Conservation (phyloP, 2,888 invertebrate genomes). For the Pilophorus perplexus region DNA sequence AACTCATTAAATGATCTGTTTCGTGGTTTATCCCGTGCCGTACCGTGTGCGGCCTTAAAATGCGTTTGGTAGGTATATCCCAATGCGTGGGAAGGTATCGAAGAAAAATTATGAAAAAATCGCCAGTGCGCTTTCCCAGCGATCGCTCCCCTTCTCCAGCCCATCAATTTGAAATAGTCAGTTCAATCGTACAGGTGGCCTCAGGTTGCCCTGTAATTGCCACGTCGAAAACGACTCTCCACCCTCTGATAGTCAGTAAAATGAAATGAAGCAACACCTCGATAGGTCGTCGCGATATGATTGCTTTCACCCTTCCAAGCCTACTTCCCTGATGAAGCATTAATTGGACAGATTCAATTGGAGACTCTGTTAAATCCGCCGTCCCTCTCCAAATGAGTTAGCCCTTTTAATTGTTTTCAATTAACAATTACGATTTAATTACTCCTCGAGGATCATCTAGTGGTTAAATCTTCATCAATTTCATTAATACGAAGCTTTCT, state of each 20-base stretch:
- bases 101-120: too few species aligned
- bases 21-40: neutral
- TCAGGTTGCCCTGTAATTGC: too few species aligned
- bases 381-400: slow-evolving; percentile 24
- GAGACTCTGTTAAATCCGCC: slow-evolving; percentile 24
- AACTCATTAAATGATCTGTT: slow-evolving; percentile 7
- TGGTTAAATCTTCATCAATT: slow-evolving; percentile 35
- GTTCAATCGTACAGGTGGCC: too few species aligned
- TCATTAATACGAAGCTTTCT: slow-evolving; percentile 23
- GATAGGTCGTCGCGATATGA: neutral
- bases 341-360: slow-evolving; percentile 40
- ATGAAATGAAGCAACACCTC: slow-evolving; percentile 10
- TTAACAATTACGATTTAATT: slow-evolving; percentile 39
- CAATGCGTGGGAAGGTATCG: too few species aligned
- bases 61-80: too few species aligned
- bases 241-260: neutral
- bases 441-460: slow-evolving; percentile 23
- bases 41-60: too few species aligned
- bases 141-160: too few species aligned
- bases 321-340: slow-evolving; percentile 31
- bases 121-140: too few species aligned
- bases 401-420: slow-evolving; percentile 40
- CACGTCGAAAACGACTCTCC: neutral
- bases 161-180: too few species aligned
- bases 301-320: neutral